A percentile compares a stretch with the other conserved stretches of the same genome.
Evolutionary conservation across 2,888 invertebrate species (phyloP).

Genomic region (Hyppa rectilinea): DNA sequence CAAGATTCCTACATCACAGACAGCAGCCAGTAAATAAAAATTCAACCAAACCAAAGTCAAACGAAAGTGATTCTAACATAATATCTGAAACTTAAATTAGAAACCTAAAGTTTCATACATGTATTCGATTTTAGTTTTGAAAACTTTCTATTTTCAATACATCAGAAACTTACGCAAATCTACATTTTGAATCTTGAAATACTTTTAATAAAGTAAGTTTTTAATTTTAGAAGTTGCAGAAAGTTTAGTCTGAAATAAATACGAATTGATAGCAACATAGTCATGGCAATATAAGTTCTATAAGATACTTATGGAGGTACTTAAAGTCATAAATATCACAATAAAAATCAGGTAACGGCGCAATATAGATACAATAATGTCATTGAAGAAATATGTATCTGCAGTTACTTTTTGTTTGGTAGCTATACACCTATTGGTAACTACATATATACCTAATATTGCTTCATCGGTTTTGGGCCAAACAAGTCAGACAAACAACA

Average conservation of each 20-base stretch:
- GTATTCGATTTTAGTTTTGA: slow-evolving; percentile 22
- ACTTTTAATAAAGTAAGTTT: slow-evolving; percentile 36
- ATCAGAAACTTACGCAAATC: slow-evolving; percentile 32
- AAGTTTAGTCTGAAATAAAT: slow-evolving; percentile 4
- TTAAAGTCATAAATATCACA: neutral
- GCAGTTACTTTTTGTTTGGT: neutral
- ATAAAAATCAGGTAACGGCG: neutral
- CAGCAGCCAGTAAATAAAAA: neutral
- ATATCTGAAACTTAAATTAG: slow-evolving; percentile 34
- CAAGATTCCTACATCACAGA: too few relatives aligned
- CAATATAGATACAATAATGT: neutral
- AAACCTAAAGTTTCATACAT: slow-evolving; percentile 33
- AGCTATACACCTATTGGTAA: too few relatives aligned
- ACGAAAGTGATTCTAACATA: slow-evolving; percentile 4
- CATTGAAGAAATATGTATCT: slow-evolving; percentile 2
- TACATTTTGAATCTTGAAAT: slow-evolving; percentile 30
- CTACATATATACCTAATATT: too few relatives aligned
- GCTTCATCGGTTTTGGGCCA: too few relatives aligned
- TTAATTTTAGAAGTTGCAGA: slow-evolving; percentile 8
- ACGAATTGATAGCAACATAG: neutral
- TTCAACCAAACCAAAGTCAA: slow-evolving; percentile 15
- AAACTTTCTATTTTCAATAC: slow-evolving; percentile 32
- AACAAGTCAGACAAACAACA: too few relatives aligned
- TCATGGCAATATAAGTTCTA: neutral
- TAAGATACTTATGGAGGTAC: neutral